phyloP scores from a whole-genome alignment of 2,797 vertebrate species.

The Serranus cabrilla region DNA sequence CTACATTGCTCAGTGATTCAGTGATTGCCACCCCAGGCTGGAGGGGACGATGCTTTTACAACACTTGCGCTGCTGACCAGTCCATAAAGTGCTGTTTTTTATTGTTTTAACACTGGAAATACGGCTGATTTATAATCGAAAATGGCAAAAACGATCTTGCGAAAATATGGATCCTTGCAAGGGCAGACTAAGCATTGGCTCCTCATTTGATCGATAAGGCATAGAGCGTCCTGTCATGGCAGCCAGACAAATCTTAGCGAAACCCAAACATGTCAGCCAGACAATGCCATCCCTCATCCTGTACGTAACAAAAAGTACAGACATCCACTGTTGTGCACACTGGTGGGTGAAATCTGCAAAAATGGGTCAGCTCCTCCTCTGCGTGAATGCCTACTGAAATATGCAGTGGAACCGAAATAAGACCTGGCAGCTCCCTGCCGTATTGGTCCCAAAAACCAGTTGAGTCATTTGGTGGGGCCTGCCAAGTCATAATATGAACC shows the following conservation, averaged over 20 bases:
- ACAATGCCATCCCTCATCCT: conserved; percentile 36
- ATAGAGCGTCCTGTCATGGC: background rate
- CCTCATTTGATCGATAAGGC: conserved; percentile 21
- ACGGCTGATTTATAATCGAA: conserved; percentile 3
- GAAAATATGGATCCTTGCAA: background rate
- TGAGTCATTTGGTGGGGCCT: conserved; percentile 69
- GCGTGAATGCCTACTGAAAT: conserved; percentile 75
- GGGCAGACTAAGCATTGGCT: background rate
- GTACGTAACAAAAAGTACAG: conserved; percentile 26
- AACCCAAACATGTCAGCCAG: conserved; percentile 32
- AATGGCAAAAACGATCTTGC: background rate
- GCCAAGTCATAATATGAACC: conserved; percentile 74
- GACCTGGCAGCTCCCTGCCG: conserved; percentile 73
- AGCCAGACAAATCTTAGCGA: conserved; percentile 22
- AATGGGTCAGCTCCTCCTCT: conserved; percentile 78
- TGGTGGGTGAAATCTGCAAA: conserved; percentile 60
- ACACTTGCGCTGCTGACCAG: background rate
- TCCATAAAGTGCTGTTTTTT: background rate
- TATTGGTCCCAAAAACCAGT: conserved; percentile 72
- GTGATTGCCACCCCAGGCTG: conserved; percentile 11
- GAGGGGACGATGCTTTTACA: conserved; percentile 30
- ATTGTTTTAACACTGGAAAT: background rate
- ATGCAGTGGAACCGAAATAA: conserved; percentile 78
- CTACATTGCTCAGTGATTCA: conserved; percentile 26
- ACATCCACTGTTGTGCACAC: conserved; percentile 39